Percentiles rank a stretch among this genome's conserved stretches.
Evolutionary conservation across 2,888 invertebrate genomes (phyloP).

Genomic region (Scaptodrosophila latifasciaeformis): DNA sequence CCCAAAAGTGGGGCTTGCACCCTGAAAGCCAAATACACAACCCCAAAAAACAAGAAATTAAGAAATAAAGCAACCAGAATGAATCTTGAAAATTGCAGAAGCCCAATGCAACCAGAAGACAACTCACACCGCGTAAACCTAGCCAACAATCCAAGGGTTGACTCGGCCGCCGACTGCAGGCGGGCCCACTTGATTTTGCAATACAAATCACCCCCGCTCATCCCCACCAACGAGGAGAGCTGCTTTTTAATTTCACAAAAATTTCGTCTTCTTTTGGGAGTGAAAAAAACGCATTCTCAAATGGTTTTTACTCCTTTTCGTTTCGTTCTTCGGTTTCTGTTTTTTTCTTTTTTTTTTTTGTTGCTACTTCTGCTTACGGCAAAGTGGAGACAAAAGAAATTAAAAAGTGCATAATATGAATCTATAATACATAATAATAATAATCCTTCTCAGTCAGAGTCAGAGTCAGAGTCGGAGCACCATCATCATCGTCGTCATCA

Average conservation of each 20-base stretch:
- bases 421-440: constrained; percentile 67
- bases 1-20: constrained; percentile 18
- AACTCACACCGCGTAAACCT: constrained; percentile 33
- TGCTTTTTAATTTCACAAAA: constrained; percentile 37
- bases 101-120: constrained; percentile 56
- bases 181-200: constrained; percentile 35
- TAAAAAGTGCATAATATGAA: constrained; percentile 66
- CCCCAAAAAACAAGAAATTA: constrained; percentile 36
- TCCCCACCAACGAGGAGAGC: constrained; percentile 19
- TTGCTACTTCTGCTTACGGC: constrained; percentile 5
- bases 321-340: constrained; percentile 12
- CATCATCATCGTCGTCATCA: constrained; percentile 8
- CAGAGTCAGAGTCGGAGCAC: constrained; percentile 10
- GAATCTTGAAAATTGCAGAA: constrained; percentile 43
- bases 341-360: constrained; percentile 7
- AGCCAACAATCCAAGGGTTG: constrained; percentile 33
- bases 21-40: constrained; percentile 31
- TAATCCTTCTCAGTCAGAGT: constrained; percentile 44
- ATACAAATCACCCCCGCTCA: not conserved
- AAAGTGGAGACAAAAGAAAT: constrained; percentile 54
- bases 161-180: constrained; percentile 42
- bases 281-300: constrained; percentile 46
- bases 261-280: constrained; percentile 26
- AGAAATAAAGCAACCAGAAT: constrained; percentile 12
- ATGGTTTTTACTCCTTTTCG: constrained; percentile 22